phyloP scores from a whole-genome alignment of 2,113 vertebrate genomes.

The Lates calcarifer region DNA sequence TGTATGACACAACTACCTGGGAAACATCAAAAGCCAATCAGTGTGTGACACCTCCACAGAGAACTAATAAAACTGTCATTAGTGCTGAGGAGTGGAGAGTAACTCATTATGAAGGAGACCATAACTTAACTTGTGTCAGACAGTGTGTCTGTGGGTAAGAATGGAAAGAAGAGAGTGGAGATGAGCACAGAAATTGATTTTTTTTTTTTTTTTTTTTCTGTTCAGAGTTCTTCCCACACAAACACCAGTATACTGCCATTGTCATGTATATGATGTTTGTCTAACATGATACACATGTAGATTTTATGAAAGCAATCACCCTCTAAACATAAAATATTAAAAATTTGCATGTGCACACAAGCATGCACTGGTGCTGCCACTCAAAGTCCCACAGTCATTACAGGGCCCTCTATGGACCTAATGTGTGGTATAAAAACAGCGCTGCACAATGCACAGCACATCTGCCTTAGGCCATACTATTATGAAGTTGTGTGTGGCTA shows the following conservation, averaged over 20 bases:
- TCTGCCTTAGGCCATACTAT: conserved; percentile 39
- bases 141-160: neutral
- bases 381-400: conserved; percentile 37
- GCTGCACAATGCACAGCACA: conserved; percentile 56
- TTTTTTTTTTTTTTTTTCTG: too few species aligned
- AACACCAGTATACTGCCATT: conserved; percentile 14
- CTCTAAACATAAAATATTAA: conserved; percentile 40
- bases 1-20: conserved; percentile 13
- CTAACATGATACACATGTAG: conserved; percentile 13
- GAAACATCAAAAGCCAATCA: conserved; percentile 31
- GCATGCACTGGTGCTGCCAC: neutral
- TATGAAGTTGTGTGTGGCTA: conserved; percentile 14
- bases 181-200: conserved; percentile 30
- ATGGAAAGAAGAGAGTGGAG: neutral
- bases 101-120: conserved; percentile 12
- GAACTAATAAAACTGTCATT: conserved; percentile 23
- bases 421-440: conserved; percentile 55
- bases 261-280: too few species aligned
- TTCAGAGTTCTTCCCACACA: conserved; percentile 20
- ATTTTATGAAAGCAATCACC: conserved; percentile 39
- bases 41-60: neutral
- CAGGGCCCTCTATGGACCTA: conserved; percentile 39
- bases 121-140: neutral
- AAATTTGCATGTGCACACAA: conserved; percentile 20
- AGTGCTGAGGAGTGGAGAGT: neutral